Percentiles rank a stretch among this genome's conserved stretches.
Evolutionary conservation across 2,888 invertebrate genomes (phyloP).

Genomic region (Agonopterix arenella): DNA sequence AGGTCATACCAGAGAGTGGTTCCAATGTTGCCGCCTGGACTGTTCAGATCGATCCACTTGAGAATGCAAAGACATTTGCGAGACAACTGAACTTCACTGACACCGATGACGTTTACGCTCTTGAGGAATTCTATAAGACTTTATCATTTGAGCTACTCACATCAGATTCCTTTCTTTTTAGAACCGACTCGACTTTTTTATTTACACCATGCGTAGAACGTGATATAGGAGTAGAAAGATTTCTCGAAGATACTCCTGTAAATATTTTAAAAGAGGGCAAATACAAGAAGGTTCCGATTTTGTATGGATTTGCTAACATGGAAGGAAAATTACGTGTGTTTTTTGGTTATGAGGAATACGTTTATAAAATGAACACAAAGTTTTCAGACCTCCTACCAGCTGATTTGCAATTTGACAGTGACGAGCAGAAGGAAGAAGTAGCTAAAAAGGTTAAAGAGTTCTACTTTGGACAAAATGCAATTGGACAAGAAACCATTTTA

Average conservation of each 20-base stretch:
- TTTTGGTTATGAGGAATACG: constrained; percentile 27
- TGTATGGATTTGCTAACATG: constrained; percentile 43
- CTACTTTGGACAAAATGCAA: constrained; percentile 27
- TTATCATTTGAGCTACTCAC: constrained; percentile 24
- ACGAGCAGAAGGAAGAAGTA: constrained; percentile 25
- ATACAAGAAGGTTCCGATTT: constrained; percentile 31
- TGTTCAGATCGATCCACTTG: constrained; percentile 31
- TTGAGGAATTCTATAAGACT: constrained; percentile 39
- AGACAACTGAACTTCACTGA: constrained; percentile 21
- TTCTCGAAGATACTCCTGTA: constrained; percentile 32
- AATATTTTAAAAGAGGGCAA: constrained; percentile 28
- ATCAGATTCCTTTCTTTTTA: constrained; percentile 15
- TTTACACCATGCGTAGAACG: constrained; percentile 18
- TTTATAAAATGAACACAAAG: constrained; percentile 35
- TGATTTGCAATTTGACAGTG: constrained; percentile 30
- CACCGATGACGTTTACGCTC: constrained; percentile 26
- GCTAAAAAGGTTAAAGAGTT: constrained; percentile 28
- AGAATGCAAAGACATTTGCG: constrained; percentile 29
- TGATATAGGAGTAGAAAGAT: constrained; percentile 18
- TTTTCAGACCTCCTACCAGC: constrained; percentile 45
- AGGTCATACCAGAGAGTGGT: constrained; percentile 41
- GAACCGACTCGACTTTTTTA: constrained; percentile 19
- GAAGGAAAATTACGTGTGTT: constrained; percentile 32
- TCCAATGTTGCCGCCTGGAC: constrained; percentile 25
- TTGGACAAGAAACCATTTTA: constrained; percentile 22